Conservation (phyloP, 2,113 vertebrate species). For the Grammomys surdaster region DNA sequence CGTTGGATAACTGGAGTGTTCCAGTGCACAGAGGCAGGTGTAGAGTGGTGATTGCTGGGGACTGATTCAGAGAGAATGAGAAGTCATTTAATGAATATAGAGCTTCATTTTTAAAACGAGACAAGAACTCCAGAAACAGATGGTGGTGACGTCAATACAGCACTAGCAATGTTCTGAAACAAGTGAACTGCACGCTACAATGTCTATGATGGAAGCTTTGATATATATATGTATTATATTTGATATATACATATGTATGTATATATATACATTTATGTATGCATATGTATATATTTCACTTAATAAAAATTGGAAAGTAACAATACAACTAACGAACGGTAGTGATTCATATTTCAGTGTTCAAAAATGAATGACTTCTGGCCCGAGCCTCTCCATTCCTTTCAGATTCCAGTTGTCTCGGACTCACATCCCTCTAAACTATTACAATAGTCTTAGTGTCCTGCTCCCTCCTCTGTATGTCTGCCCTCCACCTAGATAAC, state of each 20-base stretch:
- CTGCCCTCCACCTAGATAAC: neutral
- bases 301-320: neutral
- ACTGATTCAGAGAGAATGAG: neutral
- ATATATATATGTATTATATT: neutral
- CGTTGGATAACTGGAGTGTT: neutral
- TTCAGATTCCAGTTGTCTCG: neutral
- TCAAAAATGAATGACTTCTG: neutral
- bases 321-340: neutral
- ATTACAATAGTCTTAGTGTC: neutral
- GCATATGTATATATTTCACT: neutral
- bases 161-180: neutral
- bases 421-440: neutral
- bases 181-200: neutral
- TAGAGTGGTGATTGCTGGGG: neutral
- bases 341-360: neutral
- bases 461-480: neutral
- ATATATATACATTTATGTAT: neutral
- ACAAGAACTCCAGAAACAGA: neutral
- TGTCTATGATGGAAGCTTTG: neutral
- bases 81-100: neutral
- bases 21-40: neutral
- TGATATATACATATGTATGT: accelerated
- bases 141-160: neutral
- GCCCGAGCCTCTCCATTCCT: neutral
- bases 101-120: neutral